phyloP scores from a whole-genome alignment of 2,797 vertebrate species.

The Rhodeus uyekii region DNA sequence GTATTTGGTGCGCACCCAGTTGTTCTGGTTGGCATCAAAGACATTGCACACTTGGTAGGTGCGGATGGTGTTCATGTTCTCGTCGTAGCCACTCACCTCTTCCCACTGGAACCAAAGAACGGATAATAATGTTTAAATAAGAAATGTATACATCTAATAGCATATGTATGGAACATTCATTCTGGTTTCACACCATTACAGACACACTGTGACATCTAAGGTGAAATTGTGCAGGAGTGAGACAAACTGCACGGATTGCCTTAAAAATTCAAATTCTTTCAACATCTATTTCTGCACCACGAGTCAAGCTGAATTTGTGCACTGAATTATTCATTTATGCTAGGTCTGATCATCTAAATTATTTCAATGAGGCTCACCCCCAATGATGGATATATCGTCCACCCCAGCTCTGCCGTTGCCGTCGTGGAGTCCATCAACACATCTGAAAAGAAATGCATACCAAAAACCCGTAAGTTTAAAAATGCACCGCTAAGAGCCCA shows the following conservation, averaged over 20 bases:
- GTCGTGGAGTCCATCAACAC: slow-evolving; percentile 96
- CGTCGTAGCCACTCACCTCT: slow-evolving; percentile 95
- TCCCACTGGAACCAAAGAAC: slow-evolving; percentile 85
- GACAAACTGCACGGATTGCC: neutral
- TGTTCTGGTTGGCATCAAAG: slow-evolving; percentile 93
- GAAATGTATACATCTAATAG: neutral
- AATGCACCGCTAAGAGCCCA: slow-evolving; percentile 44
- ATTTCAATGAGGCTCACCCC: slow-evolving; percentile 82
- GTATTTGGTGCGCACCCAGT: slow-evolving; percentile 94
- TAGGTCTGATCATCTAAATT: slow-evolving; percentile 36
- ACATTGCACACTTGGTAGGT: slow-evolving; percentile 98
- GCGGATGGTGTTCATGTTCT: slow-evolving; percentile 97
- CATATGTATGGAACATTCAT: neutral
- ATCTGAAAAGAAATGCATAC: slow-evolving; percentile 76
- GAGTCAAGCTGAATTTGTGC: slow-evolving; percentile 44
- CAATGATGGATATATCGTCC: slow-evolving; percentile 88
- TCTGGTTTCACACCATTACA: slow-evolving; percentile 13
- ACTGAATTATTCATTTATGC: slow-evolving; percentile 40
- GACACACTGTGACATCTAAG: neutral
- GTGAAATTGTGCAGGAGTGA: neutral
- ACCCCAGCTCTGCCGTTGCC: slow-evolving; percentile 94
- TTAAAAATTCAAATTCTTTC: slow-evolving; percentile 37
- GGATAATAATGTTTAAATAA: slow-evolving; percentile 39
- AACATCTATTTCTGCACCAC: slow-evolving; percentile 45
- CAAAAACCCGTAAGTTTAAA: slow-evolving; percentile 45